Conservation (phyloP, 2,888 invertebrate species). For the Pterobdella sp. region DNA sequence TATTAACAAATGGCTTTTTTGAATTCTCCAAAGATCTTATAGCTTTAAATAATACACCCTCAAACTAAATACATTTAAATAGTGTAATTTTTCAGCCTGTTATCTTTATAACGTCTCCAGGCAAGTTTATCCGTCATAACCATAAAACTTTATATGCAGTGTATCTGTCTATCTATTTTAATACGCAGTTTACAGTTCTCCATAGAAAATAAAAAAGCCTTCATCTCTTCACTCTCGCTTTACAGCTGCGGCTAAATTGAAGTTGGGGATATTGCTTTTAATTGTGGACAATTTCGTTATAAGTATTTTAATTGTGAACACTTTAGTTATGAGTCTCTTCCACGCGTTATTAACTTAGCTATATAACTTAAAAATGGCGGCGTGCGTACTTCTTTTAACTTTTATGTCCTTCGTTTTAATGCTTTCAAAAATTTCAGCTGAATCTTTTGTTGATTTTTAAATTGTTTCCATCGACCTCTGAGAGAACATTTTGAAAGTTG, state of each 20-base stretch:
- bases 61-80: too few species aligned
- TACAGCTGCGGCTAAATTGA: neutral
- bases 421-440: neutral
- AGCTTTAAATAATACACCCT: too few species aligned
- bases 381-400: neutral
- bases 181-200: neutral
- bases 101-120: too few species aligned
- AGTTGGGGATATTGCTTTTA: neutral
- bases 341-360: conserved; percentile 4
- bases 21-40: too few species aligned
- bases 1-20: too few species aligned
- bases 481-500: too few species aligned
- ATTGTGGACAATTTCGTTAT: conserved; percentile 3
- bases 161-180: conserved; percentile 10
- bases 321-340: neutral
- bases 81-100: too few species aligned
- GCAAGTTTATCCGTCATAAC: conserved; percentile 1
- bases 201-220: neutral
- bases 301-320: conserved; percentile 2
- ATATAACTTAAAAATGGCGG: too few species aligned
- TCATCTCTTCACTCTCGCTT: neutral
- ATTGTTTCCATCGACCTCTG: too few species aligned
- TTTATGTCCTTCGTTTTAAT: neutral
- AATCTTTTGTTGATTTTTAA: too few species aligned
- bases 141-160: neutral